phyloP scores from a whole-genome alignment of 1,140 invertebrate genomes.

The Liolophura sinensis region DNA sequence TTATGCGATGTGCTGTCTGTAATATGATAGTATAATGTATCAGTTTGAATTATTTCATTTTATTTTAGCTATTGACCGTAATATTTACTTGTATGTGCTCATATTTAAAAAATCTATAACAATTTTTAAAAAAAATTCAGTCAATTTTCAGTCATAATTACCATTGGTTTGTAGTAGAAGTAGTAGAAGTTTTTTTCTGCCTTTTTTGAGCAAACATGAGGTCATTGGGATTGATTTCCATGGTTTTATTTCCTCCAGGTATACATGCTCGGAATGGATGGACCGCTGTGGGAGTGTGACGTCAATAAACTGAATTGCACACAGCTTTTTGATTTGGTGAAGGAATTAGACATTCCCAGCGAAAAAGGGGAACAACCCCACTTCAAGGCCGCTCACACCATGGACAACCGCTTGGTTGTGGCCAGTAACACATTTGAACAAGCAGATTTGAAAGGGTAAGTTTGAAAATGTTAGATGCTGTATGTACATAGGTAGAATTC shows the following conservation, averaged over 20 bases:
- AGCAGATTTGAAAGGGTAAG: conserved; percentile 22
- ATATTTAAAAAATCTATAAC: too few species aligned
- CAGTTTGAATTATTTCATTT: too few species aligned
- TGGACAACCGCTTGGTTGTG: conserved; percentile 24
- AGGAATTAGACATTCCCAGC: conserved; percentile 13
- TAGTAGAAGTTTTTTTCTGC: not conserved
- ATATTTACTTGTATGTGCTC: too few species aligned
- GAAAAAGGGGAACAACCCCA: conserved; percentile 19
- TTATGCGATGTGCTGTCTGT: too few species aligned
- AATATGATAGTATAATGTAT: too few species aligned
- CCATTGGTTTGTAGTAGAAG: too few species aligned
- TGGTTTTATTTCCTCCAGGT: conserved; percentile 12
- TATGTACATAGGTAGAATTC: too few species aligned
- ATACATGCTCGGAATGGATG: conserved; percentile 31
- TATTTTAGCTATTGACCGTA: too few species aligned
- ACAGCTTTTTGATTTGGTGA: conserved; percentile 24
- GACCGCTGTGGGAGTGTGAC: conserved; percentile 29
- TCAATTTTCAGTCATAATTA: too few species aligned
- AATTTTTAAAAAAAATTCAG: too few species aligned
- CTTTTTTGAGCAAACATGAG: not conserved
- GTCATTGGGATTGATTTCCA: not conserved
- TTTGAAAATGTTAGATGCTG: too few species aligned
- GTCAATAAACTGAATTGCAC: conserved; percentile 18
- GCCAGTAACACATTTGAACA: conserved; percentile 26
- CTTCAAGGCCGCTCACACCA: conserved; percentile 29